These are phyloP conservation scores for Machimus rusticus DNA, from an alignment of 2,888 invertebrate genomes.

Conservation along the genomic window DNA sequence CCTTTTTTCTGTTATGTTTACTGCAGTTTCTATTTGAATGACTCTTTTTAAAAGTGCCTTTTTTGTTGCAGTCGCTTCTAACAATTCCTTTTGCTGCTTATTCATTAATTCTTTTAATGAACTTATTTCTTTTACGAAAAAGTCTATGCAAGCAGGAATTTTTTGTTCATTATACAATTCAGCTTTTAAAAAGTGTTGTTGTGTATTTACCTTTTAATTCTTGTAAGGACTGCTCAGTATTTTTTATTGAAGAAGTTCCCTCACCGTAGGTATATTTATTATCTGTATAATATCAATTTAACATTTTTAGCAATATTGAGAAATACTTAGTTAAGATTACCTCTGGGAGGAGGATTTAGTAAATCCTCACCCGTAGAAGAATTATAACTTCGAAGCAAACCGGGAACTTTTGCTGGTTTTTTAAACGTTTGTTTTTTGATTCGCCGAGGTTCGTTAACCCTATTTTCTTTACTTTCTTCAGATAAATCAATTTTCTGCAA, in stretches of 20 bases:
- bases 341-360: no score
- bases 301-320: no score
- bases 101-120: neutral
- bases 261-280: no score
- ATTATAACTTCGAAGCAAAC: no score
- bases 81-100: neutral
- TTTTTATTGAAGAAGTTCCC: no score
- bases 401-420: no score
- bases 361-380: no score
- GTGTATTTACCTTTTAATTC: neutral
- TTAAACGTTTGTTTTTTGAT: no score
- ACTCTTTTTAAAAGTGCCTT: neutral
- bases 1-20: no score
- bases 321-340: no score
- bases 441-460: no score
- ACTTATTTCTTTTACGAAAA: neutral
- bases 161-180: neutral
- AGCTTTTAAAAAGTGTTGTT: neutral
- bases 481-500: neutral
- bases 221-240: neutral
- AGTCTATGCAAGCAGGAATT: neutral
- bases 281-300: no score
- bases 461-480: neutral
- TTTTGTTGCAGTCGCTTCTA: neutral
- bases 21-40: neutral